These are phyloP conservation scores for Petrocephalus zakoni DNA, from an alignment of 2,113 vertebrate genomes.

Conservation along the genomic window DNA sequence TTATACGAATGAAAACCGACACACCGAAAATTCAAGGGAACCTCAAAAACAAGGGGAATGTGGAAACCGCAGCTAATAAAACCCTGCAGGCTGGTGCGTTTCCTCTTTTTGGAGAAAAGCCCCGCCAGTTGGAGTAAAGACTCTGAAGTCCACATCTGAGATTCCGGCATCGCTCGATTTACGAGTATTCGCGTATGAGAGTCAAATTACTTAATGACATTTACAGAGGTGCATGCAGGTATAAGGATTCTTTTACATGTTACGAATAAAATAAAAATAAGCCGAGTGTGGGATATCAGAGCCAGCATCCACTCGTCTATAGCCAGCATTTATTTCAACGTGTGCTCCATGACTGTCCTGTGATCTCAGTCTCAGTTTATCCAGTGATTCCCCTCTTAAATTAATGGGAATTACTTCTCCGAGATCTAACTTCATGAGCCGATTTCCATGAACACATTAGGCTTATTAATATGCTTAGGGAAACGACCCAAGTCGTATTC, in stretches of 20 bases:
- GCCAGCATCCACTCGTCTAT: neutral
- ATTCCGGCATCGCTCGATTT: neutral
- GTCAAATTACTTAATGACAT: neutral
- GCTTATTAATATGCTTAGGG: neutral
- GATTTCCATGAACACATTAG: neutral
- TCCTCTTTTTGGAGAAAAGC: neutral
- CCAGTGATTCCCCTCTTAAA: neutral
- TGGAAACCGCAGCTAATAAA: neutral
- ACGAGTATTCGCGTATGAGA: neutral
- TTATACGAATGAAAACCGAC: neutral
- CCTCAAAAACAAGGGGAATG: neutral
- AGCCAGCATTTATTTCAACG: neutral
- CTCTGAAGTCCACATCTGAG: neutral
- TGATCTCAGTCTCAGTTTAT: neutral
- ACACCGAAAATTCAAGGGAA: neutral
- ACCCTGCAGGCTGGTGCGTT: neutral
- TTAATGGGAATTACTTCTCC: neutral
- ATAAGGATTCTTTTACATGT: neutral
- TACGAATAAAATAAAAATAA: neutral
- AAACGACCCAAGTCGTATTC: neutral
- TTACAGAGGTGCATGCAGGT: neutral
- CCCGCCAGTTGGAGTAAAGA: neutral
- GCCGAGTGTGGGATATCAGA: neutral
- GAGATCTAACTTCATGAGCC: neutral
- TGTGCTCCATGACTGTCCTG: neutral